Evolutionary conservation across 2,797 vertebrate genomes (phyloP).

Genomic region (Enteromius anoplus): DNA sequence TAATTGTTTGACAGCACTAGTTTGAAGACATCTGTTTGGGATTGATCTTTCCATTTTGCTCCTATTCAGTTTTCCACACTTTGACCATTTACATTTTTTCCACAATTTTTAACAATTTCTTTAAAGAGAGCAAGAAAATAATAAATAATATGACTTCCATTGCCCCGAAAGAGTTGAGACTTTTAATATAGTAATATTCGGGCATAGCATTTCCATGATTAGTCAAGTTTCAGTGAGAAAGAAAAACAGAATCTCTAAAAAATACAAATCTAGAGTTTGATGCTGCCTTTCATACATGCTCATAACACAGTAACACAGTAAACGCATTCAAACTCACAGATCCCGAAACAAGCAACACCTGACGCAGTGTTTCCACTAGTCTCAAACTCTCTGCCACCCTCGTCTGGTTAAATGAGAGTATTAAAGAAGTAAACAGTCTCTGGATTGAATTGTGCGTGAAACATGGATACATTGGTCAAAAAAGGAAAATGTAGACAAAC

Average conservation of each 20-base stretch:
- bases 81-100: too few relatives aligned
- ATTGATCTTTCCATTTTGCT: background rate
- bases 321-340: background rate
- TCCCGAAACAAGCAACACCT: background rate
- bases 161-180: background rate
- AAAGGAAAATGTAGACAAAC: background rate
- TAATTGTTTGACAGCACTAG: too few relatives aligned
- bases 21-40: background rate
- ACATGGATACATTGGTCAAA: background rate
- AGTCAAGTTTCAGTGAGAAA: background rate
- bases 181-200: constrained; percentile 21
- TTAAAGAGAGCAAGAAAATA: background rate
- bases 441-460: background rate
- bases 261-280: background rate
- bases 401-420: constrained; percentile 32
- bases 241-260: background rate
- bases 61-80: background rate
- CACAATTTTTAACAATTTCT: background rate
- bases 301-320: background rate
- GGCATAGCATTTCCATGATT: background rate
- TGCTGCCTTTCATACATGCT: background rate
- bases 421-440: constrained; percentile 3
- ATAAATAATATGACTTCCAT: background rate
- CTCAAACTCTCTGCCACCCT: constrained; percentile 15
- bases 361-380: background rate